Evolutionary conservation across 1,140 invertebrate genomes (phyloP).

Genomic region (Neelides sp.): DNA sequence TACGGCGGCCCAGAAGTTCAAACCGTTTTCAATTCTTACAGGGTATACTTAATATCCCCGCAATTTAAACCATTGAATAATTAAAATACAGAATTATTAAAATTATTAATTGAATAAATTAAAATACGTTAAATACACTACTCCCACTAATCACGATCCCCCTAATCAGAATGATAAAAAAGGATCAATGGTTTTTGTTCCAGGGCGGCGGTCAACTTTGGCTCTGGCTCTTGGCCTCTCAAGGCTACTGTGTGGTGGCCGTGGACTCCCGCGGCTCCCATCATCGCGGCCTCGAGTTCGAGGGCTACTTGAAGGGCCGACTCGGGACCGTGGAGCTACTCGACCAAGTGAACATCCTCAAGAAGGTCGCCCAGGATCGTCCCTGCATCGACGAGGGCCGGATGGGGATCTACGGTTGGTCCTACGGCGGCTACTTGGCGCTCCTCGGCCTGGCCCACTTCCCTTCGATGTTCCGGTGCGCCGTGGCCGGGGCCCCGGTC

Average conservation of each 20-base stretch:
- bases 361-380: slow-evolving; percentile 67
- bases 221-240: slow-evolving; percentile 87
- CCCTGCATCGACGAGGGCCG: slow-evolving; percentile 82
- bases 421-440: slow-evolving; percentile 86
- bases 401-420: slow-evolving; percentile 95
- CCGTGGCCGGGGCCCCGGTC: slow-evolving; percentile 92
- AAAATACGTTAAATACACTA: slow-evolving; percentile 11
- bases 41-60: slow-evolving; percentile 43
- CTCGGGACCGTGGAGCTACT: slow-evolving; percentile 90
- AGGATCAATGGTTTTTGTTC: slow-evolving; percentile 16
- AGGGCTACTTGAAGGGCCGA: slow-evolving; percentile 69
- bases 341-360: slow-evolving; percentile 90
- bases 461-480: slow-evolving; percentile 47
- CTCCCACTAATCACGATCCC: slow-evolving; percentile 5
- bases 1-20: slow-evolving; percentile 97
- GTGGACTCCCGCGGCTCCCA: slow-evolving; percentile 91
- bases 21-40: slow-evolving; percentile 89
- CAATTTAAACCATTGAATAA: not conserved
- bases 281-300: slow-evolving; percentile 81
- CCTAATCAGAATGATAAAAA: not conserved
- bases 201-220: slow-evolving; percentile 77
- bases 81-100: not conserved
- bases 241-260: slow-evolving; percentile 89
- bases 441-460: slow-evolving; percentile 71
- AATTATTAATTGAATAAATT: slow-evolving; percentile 12